Evolutionary conservation across 2,113 vertebrate species (phyloP), one percentile per base, ranked within the genome.

Genomic region (Jaculus jaculus): DNA sequence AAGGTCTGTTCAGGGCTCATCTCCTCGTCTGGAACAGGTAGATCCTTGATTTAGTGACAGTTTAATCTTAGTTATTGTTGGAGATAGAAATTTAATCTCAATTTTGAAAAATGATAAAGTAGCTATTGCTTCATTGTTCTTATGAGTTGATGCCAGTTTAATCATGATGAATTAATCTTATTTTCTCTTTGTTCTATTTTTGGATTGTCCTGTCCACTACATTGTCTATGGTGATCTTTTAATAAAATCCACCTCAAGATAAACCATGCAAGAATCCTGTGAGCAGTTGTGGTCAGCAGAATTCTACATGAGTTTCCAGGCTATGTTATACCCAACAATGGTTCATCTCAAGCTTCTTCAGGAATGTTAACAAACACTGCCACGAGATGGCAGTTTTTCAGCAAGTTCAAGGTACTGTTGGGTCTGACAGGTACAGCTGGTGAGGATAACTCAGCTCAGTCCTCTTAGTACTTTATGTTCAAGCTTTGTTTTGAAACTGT

Each of bases 401-500:
- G 9, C 34, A 72, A 75, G 28, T 87, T 37, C 9, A 65, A 85
- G 28, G 73, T 4, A 92, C 63, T 16, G 34, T 42, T 78, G 5
- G 91, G 51, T 54, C 15, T 13, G 37, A 32, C 24, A n/a, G n/a
- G 39, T 90, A 42, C 10, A 24, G 4, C 23, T 12, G 51, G 32
- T 6, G 28, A 12, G 65, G 18, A 42, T 60, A 61, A 21, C 37
- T 39, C 3, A 21, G 47, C 60, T 87, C 26, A 86, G 24, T 2
- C 9, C 21, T 47, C 11, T 21, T 61, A 47, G 18, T 4, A 7
- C 39, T 60, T 73, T 61, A 73, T 54, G 39, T 93, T 81, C 37
- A 87, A 71, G 28, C 9, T 87, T 47, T 8, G 17, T 92, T 90
- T 89, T 66, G 28, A 81, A 97, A 78, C 18, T n/a, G 16, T 84